Evolutionary conservation across 1,140 invertebrate genomes (phyloP), one percentile per base, ranked within the genome.

Genomic region (Heliconius congener): DNA sequence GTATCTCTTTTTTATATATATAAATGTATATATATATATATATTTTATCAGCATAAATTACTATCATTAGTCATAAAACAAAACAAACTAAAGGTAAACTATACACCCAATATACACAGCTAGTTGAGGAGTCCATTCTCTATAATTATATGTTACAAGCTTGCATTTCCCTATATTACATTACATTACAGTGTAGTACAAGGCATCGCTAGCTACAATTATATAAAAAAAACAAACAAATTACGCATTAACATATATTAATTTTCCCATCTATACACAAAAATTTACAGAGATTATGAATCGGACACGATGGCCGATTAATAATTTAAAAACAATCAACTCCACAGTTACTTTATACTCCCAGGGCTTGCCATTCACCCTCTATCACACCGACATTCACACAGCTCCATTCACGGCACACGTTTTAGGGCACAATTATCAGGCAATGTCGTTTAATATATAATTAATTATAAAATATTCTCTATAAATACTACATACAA

Each of bases 91-190:
- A 90, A 88, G 81, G 87, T 92, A 91, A 92, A 91, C 92, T 93
- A 91, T 94, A 93, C 93, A 94, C 91, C 93, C 91, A 94, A 92
- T 94, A 93, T 94, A 94, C 93, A 94, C 85, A 92, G 83, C 90
- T 93, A 90, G 81, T 87, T 88, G 87, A 92, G 88, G 88, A 90
- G 87, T 90, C 86, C 89, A 85, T 89, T 85, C 87, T 85, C 87
- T 93, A 94, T 86, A 83, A 83, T 88, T 92, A 93, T 93, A 94
- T 93, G 87, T 81, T 94, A 94, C 92, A 94, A 88, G 89, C 87
- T 88, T 87, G 88, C 87, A 84, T 81, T 84, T 91, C 88, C 60
- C 60, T 66, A 66, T 66, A 66, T 30, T 66, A 66, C 55, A 71
- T 85, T 85, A 87, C 87, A 86, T 82, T 91, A 91, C 90, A 86